phyloP scores from a whole-genome alignment of 2,888 invertebrate genomes.

The Andricus quercusramuli region DNA sequence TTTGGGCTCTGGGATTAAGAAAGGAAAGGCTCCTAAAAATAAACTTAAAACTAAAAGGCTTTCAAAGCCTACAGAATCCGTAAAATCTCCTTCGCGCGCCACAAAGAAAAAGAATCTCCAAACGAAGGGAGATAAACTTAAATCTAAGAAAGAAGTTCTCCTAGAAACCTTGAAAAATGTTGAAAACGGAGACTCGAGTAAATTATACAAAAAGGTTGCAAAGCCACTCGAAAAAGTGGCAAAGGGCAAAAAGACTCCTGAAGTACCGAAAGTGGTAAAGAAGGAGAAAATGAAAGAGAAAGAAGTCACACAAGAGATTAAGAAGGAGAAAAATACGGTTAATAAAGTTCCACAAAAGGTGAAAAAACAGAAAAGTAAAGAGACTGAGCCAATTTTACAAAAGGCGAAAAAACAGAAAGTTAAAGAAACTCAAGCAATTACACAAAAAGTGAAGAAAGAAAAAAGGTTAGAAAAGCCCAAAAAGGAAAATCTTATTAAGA shows the following conservation, averaged over 20 bases:
- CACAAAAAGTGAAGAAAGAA: constrained; percentile 45
- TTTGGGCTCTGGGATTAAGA: background rate
- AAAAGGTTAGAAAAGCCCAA: constrained; percentile 46
- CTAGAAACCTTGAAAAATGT: background rate
- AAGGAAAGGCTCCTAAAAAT: background rate
- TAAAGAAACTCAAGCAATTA: constrained; percentile 10
- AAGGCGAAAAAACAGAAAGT: constrained; percentile 2
- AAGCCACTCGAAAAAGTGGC: background rate
- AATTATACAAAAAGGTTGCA: background rate
- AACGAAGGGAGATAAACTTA: background rate
- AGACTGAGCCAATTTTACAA: background rate
- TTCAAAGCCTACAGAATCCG: background rate
- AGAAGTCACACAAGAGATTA: constrained; percentile 21
- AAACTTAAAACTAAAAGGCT: background rate
- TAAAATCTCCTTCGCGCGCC: background rate
- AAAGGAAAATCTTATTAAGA: constrained; percentile 42
- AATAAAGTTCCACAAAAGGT: background rate
- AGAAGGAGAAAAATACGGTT: background rate
- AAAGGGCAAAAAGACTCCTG: background rate
- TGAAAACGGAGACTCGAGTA: constrained; percentile 6
- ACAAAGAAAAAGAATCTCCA: background rate
- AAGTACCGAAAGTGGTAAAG: constrained; percentile 41
- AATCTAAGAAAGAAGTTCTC: constrained; percentile 7
- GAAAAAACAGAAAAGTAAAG: background rate
- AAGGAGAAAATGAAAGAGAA: constrained; percentile 44